Evolutionary conservation across 2,797 vertebrate genomes (phyloP).

Genomic region (Avahi laniger): DNA sequence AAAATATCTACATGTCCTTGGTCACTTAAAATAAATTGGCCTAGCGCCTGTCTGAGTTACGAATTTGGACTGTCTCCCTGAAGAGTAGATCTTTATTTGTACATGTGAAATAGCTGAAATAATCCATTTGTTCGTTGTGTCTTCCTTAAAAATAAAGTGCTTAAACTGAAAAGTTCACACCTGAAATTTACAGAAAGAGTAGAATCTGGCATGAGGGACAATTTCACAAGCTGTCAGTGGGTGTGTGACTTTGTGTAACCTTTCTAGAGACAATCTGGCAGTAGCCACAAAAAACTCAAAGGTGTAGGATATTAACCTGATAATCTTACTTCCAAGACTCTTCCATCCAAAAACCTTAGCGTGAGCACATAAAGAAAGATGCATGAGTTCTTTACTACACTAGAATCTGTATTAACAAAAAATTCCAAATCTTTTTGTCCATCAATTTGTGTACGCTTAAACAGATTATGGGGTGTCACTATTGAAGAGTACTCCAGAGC

Average conservation of each 20-base stretch:
- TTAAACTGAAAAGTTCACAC: neutral
- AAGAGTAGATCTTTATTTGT: slow-evolving; percentile 22
- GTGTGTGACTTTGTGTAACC: neutral
- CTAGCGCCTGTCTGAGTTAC: neutral
- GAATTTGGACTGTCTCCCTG: neutral
- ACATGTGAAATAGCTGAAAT: slow-evolving; percentile 28
- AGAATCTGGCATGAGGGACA: rapidly evolving
- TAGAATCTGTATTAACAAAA: neutral
- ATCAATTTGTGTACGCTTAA: neutral
- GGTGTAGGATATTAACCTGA: neutral
- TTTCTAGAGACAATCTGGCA: neutral
- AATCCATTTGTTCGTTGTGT: neutral
- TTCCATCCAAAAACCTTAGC: neutral
- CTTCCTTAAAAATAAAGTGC: neutral
- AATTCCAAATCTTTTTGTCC: neutral
- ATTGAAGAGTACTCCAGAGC: neutral
- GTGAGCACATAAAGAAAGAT: neutral
- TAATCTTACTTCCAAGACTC: neutral
- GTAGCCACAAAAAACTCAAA: neutral
- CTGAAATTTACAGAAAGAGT: neutral
- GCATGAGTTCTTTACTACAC: neutral
- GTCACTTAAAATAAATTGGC: slow-evolving; percentile 65
- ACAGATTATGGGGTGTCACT: neutral
- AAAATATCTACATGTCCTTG: slow-evolving; percentile 56
- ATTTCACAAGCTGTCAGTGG: neutral